Percentiles rank a stretch among this genome's conserved stretches.
Evolutionary conservation across 2,888 invertebrate genomes (phyloP).

Genomic region (Xylocampa areola): DNA sequence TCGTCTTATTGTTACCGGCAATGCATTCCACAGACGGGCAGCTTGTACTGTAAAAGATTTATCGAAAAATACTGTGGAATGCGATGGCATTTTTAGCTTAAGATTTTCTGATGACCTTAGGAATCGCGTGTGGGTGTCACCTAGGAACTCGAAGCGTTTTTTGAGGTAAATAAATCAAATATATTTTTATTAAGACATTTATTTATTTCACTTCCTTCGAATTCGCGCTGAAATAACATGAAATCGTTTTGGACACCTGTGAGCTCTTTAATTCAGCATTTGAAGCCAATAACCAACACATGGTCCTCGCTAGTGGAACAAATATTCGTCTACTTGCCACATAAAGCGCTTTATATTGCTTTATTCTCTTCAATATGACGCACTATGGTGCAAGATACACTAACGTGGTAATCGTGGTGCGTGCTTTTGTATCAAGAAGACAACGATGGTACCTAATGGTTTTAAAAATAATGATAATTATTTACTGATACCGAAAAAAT

Average conservation of each 20-base stretch:
- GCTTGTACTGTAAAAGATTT: too few relatives aligned
- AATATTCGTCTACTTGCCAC: slow-evolving; percentile 49
- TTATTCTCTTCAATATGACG: slow-evolving; percentile 39
- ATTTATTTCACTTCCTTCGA: slow-evolving; percentile 26
- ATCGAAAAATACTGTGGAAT: too few relatives aligned
- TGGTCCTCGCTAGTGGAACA: slow-evolving; percentile 44
- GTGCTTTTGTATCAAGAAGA: not conserved
- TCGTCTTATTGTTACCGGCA: too few relatives aligned
- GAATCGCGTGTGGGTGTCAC: too few relatives aligned
- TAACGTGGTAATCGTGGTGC: not conserved
- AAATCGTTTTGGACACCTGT: slow-evolving; percentile 30
- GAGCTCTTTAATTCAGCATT: slow-evolving; percentile 51
- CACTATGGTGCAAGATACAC: slow-evolving; percentile 9
- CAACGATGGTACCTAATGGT: not conserved
- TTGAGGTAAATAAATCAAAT: slow-evolving; percentile 28
- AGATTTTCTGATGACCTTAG: too few relatives aligned
- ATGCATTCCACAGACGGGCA: too few relatives aligned
- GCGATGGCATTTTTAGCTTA: too few relatives aligned
- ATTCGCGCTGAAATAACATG: slow-evolving; percentile 32
- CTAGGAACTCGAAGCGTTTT: too few relatives aligned
- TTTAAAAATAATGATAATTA: too few relatives aligned
- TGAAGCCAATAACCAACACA: slow-evolving; percentile 56
- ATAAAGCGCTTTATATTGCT: slow-evolving; percentile 48
- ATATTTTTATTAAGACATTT: slow-evolving; percentile 44
- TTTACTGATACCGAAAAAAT: too few relatives aligned